Evolutionary conservation across 2,113 vertebrate species (phyloP).

Genomic region (Semicossyphus pulcher): DNA sequence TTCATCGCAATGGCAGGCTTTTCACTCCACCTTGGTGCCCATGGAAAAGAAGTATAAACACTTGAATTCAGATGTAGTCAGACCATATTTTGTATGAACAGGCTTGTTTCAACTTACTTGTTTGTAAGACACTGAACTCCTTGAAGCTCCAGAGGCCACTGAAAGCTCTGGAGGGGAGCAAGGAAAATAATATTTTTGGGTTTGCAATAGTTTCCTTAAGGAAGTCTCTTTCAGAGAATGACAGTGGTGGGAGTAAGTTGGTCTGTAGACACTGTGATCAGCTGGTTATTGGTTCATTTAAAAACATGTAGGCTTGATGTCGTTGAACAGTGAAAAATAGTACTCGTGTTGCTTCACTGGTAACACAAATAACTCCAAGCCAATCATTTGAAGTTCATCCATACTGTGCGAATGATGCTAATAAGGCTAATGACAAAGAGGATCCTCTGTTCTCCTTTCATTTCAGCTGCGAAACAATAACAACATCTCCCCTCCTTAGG

Average conservation of each 20-base stretch:
- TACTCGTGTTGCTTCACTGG: conserved; percentile 43
- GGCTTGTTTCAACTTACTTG: neutral
- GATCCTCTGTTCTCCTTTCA: conserved; percentile 68
- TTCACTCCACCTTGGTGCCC: no score
- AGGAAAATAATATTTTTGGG: neutral
- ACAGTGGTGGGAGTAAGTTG: conserved; percentile 52
- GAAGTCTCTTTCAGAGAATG: conserved; percentile 59
- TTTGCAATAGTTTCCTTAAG: conserved; percentile 54
- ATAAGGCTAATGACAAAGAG: conserved; percentile 75
- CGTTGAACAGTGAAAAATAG: no score
- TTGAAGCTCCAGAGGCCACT: neutral
- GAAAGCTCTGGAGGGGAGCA: neutral
- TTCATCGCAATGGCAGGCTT: no score
- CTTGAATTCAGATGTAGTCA: neutral
- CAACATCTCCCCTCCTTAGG: conserved; percentile 70
- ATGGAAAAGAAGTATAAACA: neutral
- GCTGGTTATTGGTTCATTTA: conserved; percentile 40
- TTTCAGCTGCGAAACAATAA: conserved; percentile 63
- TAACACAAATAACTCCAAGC: conserved; percentile 75
- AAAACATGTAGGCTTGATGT: no score
- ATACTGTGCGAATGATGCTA: conserved; percentile 72
- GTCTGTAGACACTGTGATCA: conserved; percentile 33
- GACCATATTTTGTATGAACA: neutral
- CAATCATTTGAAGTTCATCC: conserved; percentile 74
- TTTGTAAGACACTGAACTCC: conserved; percentile 1